These are phyloP conservation scores for Gobio occitaniae DNA, from an alignment of 2,797 vertebrate genomes.

Conservation along the genomic window DNA sequence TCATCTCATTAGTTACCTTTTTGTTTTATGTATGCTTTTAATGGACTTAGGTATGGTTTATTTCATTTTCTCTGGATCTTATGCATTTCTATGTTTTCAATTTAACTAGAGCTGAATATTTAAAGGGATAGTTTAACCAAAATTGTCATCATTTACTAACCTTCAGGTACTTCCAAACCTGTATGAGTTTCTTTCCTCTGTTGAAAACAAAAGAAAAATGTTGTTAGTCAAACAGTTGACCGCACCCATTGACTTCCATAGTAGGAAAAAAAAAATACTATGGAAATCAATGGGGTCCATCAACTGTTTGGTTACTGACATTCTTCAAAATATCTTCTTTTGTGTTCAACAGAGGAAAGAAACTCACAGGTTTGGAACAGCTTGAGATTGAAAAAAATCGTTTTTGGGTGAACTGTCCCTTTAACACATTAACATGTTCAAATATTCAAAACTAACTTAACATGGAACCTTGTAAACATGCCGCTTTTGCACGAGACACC, in stretches of 20 bases:
- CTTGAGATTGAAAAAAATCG: no score
- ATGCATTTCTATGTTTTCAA: background rate
- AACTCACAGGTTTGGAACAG: no score
- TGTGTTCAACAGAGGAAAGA: no score
- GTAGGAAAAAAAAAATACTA: no score
- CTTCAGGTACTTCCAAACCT: no score
- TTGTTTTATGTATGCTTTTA: background rate
- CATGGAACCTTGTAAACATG: background rate
- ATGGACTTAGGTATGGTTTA: background rate
- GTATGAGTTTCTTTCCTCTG: background rate
- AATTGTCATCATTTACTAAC: no score
- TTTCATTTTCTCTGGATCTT: background rate
- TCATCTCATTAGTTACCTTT: constrained; percentile 9
- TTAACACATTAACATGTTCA: background rate
- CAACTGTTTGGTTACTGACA: no score
- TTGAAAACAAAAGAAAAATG: background rate
- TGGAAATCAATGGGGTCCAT: no score
- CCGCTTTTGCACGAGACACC: background rate
- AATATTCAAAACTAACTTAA: background rate
- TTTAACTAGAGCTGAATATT: background rate
- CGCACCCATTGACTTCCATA: background rate
- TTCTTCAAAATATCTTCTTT: no score
- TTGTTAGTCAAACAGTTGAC: background rate
- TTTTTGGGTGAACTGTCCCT: background rate
- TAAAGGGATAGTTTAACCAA: background rate